These are phyloP conservation scores for Mechanitis messenoides DNA, from an alignment of 2,888 invertebrate species.

Conservation along the genomic window DNA sequence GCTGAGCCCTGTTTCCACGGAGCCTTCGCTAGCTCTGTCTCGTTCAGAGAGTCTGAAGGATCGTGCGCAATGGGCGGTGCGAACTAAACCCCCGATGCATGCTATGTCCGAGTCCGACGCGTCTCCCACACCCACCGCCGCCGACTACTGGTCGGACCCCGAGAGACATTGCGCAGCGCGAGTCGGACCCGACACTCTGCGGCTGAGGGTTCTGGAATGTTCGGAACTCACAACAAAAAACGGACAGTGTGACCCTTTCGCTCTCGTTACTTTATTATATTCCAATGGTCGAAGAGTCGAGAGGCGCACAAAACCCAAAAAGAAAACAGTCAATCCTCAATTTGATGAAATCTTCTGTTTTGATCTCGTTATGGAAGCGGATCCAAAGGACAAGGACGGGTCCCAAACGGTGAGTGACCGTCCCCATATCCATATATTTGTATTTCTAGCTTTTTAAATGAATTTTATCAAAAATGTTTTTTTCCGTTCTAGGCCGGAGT, in stretches of 20 bases:
- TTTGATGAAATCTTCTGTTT: constrained; percentile 93
- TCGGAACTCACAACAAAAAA: constrained; percentile 91
- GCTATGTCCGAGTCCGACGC: constrained; percentile 62
- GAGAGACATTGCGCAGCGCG: constrained; percentile 69
- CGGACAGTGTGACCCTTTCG: constrained; percentile 94
- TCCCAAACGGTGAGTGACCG: constrained; percentile 72
- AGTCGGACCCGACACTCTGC: constrained; percentile 65
- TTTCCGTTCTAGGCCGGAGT: constrained; percentile 72
- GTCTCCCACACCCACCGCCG: constrained; percentile 64
- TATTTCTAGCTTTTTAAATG: background rate
- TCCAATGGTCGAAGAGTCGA: constrained; percentile 87
- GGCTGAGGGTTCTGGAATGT: constrained; percentile 87
- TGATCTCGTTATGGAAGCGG: constrained; percentile 78
- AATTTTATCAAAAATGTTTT: background rate
- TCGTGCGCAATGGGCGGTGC: constrained; percentile 59
- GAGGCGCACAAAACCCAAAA: constrained; percentile 89
- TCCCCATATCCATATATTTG: background rate
- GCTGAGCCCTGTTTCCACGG: constrained; percentile 58
- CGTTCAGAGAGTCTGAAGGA: constrained; percentile 72
- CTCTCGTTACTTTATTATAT: constrained; percentile 86
- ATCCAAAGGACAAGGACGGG: constrained; percentile 70
- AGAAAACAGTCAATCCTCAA: constrained; percentile 92
- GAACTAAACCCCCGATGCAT: constrained; percentile 66
- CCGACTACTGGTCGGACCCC: constrained; percentile 73
- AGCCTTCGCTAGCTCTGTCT: constrained; percentile 61